These are phyloP conservation scores for Pogonocherus hispidulus DNA, from an alignment of 2,888 invertebrate genomes.

Conservation along the genomic window DNA sequence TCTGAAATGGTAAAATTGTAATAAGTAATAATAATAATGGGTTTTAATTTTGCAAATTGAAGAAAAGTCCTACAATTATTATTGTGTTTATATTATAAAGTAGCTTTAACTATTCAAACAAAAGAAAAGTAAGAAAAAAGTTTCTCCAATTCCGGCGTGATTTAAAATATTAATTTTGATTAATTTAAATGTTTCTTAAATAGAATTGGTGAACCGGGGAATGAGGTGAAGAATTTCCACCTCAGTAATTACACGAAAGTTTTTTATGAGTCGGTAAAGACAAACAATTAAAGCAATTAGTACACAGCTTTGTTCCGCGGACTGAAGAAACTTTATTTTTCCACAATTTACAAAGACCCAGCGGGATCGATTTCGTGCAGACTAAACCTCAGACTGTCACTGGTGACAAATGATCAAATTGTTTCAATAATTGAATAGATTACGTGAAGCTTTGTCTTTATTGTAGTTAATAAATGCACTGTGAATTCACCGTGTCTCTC, in stretches of 20 bases:
- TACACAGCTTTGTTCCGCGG: conserved; percentile 33
- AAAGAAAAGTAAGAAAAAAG: conserved; percentile 24
- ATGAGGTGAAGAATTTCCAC: conserved; percentile 45
- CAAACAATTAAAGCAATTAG: conserved; percentile 48
- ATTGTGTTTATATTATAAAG: conserved; percentile 19
- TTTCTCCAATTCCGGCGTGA: conserved; percentile 19
- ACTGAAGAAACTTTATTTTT: conserved; percentile 43
- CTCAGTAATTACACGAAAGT: conserved; percentile 47
- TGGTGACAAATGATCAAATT: conserved; percentile 47
- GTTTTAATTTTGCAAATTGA: no score
- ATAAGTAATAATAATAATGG: no score
- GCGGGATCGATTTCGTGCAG: conserved; percentile 42
- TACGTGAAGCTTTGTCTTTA: no score
- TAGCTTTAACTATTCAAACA: conserved; percentile 21
- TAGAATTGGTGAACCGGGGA: conserved; percentile 28
- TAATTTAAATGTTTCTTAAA: conserved; percentile 23
- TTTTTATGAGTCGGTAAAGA: conserved; percentile 40
- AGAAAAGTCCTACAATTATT: no score
- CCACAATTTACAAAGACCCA: conserved; percentile 35
- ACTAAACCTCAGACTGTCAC: conserved; percentile 39
- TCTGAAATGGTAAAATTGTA: no score
- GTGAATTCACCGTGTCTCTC: no score
- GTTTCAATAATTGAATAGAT: conserved; percentile 43
- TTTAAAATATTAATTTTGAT: conserved; percentile 38
- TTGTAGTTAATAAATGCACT: no score